phyloP scores from a whole-genome alignment of 2,888 invertebrate genomes.

The Leucoma salicis region DNA sequence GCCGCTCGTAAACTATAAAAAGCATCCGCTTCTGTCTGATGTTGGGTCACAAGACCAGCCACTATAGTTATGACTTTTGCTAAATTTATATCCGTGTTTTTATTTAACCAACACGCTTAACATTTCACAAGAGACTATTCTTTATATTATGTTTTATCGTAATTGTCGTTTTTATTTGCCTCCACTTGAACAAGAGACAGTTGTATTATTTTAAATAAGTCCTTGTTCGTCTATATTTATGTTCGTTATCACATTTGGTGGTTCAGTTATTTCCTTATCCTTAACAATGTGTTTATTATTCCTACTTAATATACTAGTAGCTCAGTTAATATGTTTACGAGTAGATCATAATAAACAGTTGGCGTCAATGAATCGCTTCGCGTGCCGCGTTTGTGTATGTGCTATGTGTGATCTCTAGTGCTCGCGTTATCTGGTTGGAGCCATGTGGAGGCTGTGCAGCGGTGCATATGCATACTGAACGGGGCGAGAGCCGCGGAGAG shows the following conservation, averaged over 20 bases:
- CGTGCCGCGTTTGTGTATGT: constrained; percentile 46
- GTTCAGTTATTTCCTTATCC: constrained; percentile 12
- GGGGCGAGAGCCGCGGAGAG: constrained; percentile 37
- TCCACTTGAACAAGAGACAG: constrained; percentile 9
- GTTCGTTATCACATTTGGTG: constrained; percentile 18
- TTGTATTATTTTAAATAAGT: constrained; percentile 24
- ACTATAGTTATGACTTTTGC: constrained; percentile 31
- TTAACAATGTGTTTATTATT: constrained; percentile 15
- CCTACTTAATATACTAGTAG: constrained; percentile 10
- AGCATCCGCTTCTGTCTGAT: constrained; percentile 52
- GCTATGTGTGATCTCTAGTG: constrained; percentile 44
- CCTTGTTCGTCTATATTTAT: constrained; percentile 17
- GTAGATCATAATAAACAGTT: constrained; percentile 55
- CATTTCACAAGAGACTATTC: constrained; percentile 28
- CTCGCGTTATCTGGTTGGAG: constrained; percentile 56
- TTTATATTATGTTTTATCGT: constrained; percentile 23
- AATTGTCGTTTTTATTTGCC: constrained; percentile 21
- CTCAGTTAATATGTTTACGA: constrained; percentile 19
- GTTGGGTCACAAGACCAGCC: constrained; percentile 44
- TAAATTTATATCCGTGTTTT: constrained; percentile 24
- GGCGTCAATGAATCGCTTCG: constrained; percentile 70
- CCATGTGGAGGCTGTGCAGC: constrained; percentile 72
- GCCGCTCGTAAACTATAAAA: constrained; percentile 51
- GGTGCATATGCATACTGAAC: constrained; percentile 73
- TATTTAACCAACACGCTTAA: constrained; percentile 14